Evolutionary conservation across 2,888 invertebrate species (phyloP), one percentile per base, ranked within the genome.

Genomic region (Drosophila fungiperda): DNA sequence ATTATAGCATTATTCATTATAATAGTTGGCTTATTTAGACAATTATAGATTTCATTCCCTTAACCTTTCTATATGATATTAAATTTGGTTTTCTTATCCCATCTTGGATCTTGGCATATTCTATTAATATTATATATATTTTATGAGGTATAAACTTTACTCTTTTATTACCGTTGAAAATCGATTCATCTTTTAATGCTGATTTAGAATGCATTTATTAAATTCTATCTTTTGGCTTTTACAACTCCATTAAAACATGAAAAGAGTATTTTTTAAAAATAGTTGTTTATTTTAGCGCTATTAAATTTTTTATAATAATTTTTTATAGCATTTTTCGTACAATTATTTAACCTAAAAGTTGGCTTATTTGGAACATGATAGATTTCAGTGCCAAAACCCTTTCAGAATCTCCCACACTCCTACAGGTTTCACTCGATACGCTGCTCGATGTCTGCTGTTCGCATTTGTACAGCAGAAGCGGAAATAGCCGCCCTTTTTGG

Each of bases 401-500:
- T 26, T 40, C 4, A 4, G 7, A 29, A 35, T 4, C 8, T 1
- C 17, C 12, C 9, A 48, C 32, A 32, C 32, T 38, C 33, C 53
- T 65, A 73, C 68, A 59, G 45, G 9, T 35, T 50, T n/a, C 12
- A 20, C 17, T 23, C 20, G 49, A 12, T 29, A 1, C 15, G 38
- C 8, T 29, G n/a, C 40, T 29, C 6, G 17, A 20, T 26, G 52
- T 49, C 62, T 53, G 53, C 20, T n/a, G 4, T 8, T 32, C n/a
- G 52, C 23, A 67, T 67, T 68, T 61, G 57, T 52, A 23, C 17
- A 48, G 49, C 58, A 35, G 57, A 66, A 64, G 32, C 67, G 68
- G 69, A 76, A 65, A 67, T 80, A 59, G 35, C 67, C 83, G 77
- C 82, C 85, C 73, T 73, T 80, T 77, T 61, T 55, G 78, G 67